phyloP scores from a whole-genome alignment of 2,888 invertebrate species.

The Actias luna region DNA sequence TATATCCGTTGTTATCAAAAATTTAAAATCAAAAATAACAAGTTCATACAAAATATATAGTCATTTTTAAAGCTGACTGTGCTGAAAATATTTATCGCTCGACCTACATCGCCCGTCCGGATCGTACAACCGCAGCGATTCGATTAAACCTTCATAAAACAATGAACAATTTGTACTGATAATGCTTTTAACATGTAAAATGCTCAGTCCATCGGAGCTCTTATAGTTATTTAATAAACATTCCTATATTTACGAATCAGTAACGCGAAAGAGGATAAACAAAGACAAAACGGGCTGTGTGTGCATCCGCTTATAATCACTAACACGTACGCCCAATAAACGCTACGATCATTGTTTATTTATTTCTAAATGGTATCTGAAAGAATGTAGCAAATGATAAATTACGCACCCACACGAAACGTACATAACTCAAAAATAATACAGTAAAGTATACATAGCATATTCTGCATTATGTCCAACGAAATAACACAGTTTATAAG shows the following conservation, averaged over 20 bases:
- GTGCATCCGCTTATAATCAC: constrained; percentile 18
- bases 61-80: neutral
- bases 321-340: constrained; percentile 19
- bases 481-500: constrained; percentile 17
- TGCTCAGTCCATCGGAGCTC: neutral
- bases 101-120: constrained; percentile 4
- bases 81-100: neutral
- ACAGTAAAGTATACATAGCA: constrained; percentile 11
- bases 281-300: constrained; percentile 15
- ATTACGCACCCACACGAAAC: constrained; percentile 17
- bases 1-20: too few relatives aligned
- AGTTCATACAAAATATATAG: neutral
- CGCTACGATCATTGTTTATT: constrained; percentile 14
- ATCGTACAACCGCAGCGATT: constrained; percentile 1
- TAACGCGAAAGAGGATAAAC: constrained; percentile 18
- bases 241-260: constrained; percentile 17
- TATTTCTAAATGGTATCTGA: constrained; percentile 10
- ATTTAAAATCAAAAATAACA: neutral
- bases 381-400: constrained; percentile 19
- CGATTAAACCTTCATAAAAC: constrained; percentile 17
- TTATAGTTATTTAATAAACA: constrained; percentile 19
- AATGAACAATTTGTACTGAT: constrained; percentile 16
- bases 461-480: constrained; percentile 9
- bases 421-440: constrained; percentile 17
- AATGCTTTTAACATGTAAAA: constrained; percentile 13